Evolutionary conservation across 2,888 invertebrate species (phyloP), one percentile per base, ranked within the genome.

Genomic region (Idaea aversata): DNA sequence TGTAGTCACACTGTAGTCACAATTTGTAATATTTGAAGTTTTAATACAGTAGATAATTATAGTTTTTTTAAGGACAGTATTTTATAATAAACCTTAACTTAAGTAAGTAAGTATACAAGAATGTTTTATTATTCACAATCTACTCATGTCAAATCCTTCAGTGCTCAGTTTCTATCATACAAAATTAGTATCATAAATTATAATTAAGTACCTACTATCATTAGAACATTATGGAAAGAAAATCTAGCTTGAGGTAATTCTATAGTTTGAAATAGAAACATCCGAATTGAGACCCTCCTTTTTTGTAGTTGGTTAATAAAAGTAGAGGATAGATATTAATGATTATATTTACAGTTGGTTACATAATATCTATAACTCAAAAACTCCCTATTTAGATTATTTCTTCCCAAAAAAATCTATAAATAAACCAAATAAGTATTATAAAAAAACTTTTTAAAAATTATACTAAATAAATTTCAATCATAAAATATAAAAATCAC

Each of bases 101-200:
- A 57, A 61, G 59, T 59, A 36, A 25, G 25, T 25, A 10, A 47
- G 47, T 47, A 47, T 47, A 47, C 47, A 47, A 47, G 47, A 47
- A 65, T 67, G 70, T n/a, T 58, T 16, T 16, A 15, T 15, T 58
- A 16, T 59, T 25, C 59, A 65, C 75, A 76, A 70, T 72, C 84
- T 88, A 87, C 81, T 69, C 69, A 77, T 82, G 63, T 87, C 87
- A 88, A 88, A 88, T 88, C 88, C 88, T 68, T 87, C 80, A 79
- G 88, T 88, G 88, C 88, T 77, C 77, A 76, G 69, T 77, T 77
- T 74, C 63, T 70, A 57, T 62, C 68, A 70, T 63, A 63, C 25
- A 64, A 66, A 60, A 47, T 47, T 13, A 47, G 10, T 5, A 47
- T 47, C 5, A 58, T 16, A 58, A 58, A 58, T n/a, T 58, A 58